Base-by-base conservation (phyloP, 2,888 invertebrate genomes). In the Drosophila eohydei region DNA sequence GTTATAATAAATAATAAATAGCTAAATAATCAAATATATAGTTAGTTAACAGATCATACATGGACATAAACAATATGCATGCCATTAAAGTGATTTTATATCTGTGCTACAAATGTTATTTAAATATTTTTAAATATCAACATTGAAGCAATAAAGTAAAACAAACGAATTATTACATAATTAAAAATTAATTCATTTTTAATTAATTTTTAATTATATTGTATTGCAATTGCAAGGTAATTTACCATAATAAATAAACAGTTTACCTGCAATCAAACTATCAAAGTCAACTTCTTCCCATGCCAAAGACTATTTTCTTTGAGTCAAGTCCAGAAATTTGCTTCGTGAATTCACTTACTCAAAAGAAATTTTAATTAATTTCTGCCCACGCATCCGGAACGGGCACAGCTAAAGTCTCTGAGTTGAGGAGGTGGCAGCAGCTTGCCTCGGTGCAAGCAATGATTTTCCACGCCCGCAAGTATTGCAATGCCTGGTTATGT, bases 321-420 rank as follows among this genome's bases (percentile, higher is more conserved):
- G 41, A 60, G 48, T 69, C 54, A 57, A 32, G 43, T 43, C n/a
- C 71, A 63, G 14, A 57, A 62, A 67, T 76, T 21, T 46, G 61
- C 61, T 62, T 61, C 55, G 76, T 48, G 43, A 68, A 64, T 73
- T 67, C 40, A 58, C 43, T 69, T 67, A 65, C 61, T 73, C 63
- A 74, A 70, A 71, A 58, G 80, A 80, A 74, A 70, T 78, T 83
- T 83, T 83, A 83, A 83, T 82, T 83, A 82, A 80, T 68, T 70
- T 76, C 54, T 43, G 26, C 12, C 44, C 58, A 59, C 65, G 52
- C 59, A 72, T 38, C 62, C 11, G 52, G 34, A 55, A 55, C 57
- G 46, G 58, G 32, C 50, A 14, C 69, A 41, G 51, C 30, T 34
- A 14, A 41, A 54, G 52, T 50, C 44, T 40, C 16, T 36, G 44